Evolutionary conservation across 30 jellyfish, hydroid and myxozoan genomes (phyloP).

Genomic region (Aurelia sp.): DNA sequence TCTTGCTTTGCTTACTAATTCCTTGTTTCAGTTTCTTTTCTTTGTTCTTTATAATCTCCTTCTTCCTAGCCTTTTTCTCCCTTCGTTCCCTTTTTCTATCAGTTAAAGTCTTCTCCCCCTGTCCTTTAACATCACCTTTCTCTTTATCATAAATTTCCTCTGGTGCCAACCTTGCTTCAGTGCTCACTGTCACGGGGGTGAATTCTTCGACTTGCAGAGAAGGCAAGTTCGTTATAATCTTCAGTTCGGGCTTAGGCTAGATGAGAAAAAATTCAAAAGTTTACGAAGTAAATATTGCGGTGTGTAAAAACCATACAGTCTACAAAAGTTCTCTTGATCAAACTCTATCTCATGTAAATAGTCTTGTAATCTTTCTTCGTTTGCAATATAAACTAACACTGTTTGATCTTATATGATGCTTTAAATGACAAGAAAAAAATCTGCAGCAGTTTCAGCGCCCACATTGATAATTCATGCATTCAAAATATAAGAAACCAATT

Average conservation of each 20-base stretch:
- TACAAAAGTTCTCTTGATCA: too few relatives aligned
- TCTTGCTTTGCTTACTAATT: constrained; percentile 27
- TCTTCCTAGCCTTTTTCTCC: constrained; percentile 59
- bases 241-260: constrained; percentile 92
- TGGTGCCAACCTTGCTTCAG: constrained; percentile 67
- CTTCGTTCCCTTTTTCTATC: constrained; percentile 76
- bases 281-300: too few relatives aligned
- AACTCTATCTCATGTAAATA: too few relatives aligned
- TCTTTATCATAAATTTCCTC: constrained; percentile 70
- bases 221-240: constrained; percentile 84
- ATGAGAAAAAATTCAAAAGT: constrained; percentile 1
- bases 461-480: too few relatives aligned
- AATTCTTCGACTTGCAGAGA: constrained; percentile 91
- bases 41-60: constrained; percentile 15
- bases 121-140: constrained; percentile 48
- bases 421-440: too few relatives aligned
- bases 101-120: constrained; percentile 64
- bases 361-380: too few relatives aligned
- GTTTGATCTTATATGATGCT: too few relatives aligned
- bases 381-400: too few relatives aligned
- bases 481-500: too few relatives aligned
- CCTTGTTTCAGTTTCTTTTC: constrained; percentile 17
- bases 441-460: too few relatives aligned
- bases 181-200: constrained; percentile 88
- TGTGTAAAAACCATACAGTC: too few relatives aligned